Evolutionary conservation across 2,888 invertebrate genomes (phyloP).

Genomic region (Campoletis raptor): DNA sequence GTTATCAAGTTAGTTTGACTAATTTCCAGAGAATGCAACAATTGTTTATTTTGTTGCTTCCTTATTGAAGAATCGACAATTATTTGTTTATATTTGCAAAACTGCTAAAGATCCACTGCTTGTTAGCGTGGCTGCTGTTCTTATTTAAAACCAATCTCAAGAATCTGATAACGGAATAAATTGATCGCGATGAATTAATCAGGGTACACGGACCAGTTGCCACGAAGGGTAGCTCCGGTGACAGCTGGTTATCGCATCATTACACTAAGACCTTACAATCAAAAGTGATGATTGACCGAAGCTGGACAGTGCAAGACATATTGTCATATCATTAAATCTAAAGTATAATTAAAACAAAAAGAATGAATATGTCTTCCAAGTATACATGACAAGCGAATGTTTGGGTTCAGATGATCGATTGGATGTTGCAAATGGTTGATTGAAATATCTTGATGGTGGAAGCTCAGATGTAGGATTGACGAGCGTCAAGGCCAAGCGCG

Average conservation of each 20-base stretch:
- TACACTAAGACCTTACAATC: not conserved
- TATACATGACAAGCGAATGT: not conserved
- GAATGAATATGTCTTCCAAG: not conserved
- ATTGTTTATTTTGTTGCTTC: not conserved
- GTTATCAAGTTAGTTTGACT: not conserved
- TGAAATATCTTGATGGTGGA: constrained; percentile 17
- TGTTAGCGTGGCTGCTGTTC: not conserved
- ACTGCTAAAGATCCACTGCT: not conserved
- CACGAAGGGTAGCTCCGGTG: not conserved
- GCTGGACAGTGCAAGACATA: not conserved
- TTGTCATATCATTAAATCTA: not conserved
- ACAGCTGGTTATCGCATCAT: not conserved
- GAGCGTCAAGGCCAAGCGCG: constrained; percentile 13
- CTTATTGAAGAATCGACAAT: not conserved
- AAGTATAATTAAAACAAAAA: not conserved
- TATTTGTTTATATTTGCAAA: not conserved
- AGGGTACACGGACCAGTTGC: not conserved
- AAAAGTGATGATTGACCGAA: not conserved
- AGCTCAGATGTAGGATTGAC: not conserved
- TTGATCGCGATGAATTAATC: not conserved
- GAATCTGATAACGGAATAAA: not conserved
- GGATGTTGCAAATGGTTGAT: constrained; percentile 15
- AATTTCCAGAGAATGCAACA: not conserved
- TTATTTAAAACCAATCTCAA: not conserved
- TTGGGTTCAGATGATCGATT: not conserved